Base-by-base conservation (phyloP, 2,797 vertebrate species). In the Anableps anableps region DNA sequence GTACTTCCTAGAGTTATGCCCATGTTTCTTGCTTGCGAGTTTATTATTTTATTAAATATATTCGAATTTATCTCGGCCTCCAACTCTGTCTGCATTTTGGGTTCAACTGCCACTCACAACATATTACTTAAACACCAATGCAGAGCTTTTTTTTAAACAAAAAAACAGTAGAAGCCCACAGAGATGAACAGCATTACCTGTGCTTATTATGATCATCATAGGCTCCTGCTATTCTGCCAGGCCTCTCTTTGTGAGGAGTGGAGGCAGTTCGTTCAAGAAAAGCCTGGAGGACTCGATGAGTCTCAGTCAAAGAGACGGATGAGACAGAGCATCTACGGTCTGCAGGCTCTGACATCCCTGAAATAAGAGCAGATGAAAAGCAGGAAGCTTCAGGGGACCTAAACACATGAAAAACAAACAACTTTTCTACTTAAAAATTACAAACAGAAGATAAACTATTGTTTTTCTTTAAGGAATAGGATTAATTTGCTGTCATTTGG, bases 211-310 rank as follows among this genome's bases (percentile, higher is more conserved):
- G 83, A 64, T 97, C 95, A 4, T 45, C 88, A 86, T 96, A 97
- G 14, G 78, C 82, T 1, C 96, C 96, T 26, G 96, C 96, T 0
- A 97, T 91, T 19, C 91, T 88, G 13, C 96, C 96, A 0, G 93
- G 87, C 23, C 94, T 74, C 2, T 92, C 85, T 23, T 74, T 81
- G 0, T 71, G 75, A 4, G 95, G 81, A 5, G 55, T 1, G 17
- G 78, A 74, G 34, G 95, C 82, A 17, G 92, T 85, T 11, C 91
- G 88, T 78, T 89, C 92, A 43, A 97, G 92, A 81, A 98, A 97
- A 13, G 97, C 97, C 80, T 96, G 93, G 36, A 98, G 93, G 50
- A 98, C 96, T 38, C 92, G 87, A 71, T 89, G 91, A 0, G 96
- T 97, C 80, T 98, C 97, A 6, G 94, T 91, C 72, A 96, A 88